Percentiles rank a stretch among this genome's conserved stretches.
phyloP scores from a whole-genome alignment of 2,113 vertebrate genomes.

The Nasalis larvatus region DNA sequence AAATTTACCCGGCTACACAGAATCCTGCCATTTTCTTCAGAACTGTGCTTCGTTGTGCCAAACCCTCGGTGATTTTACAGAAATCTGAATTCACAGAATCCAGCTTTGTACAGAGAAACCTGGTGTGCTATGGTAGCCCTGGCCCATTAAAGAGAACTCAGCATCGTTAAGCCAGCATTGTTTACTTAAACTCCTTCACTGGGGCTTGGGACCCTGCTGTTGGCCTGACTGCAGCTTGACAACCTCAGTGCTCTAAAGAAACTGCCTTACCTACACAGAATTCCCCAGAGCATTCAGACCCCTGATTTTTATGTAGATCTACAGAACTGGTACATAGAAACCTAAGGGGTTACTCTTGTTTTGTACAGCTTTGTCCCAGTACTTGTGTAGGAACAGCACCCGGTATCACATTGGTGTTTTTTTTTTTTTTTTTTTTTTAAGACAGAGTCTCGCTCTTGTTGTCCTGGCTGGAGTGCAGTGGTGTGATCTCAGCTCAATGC shows the following conservation, averaged over 20 bases:
- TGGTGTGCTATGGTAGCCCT: background rate
- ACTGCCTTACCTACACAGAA: background rate
- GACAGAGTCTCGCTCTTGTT: too few species aligned
- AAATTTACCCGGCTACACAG: background rate
- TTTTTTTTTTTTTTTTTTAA: background rate
- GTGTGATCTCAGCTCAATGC: too few species aligned
- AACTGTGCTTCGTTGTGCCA: background rate
- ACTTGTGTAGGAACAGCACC: background rate
- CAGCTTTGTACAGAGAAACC: background rate
- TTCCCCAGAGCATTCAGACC: background rate
- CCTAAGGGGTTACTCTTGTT: background rate
- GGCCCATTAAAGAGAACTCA: background rate
- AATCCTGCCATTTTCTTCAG: constrained; percentile 40
- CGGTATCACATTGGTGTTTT: background rate
- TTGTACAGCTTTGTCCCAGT: rapidly evolving
- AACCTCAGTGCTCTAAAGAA: background rate
- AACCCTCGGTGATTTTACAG: background rate
- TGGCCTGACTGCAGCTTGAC: background rate
- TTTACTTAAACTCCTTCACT: background rate
- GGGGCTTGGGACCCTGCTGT: background rate
- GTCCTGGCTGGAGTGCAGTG: too few species aligned
- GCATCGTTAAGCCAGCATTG: rapidly evolving
- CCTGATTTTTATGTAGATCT: background rate
- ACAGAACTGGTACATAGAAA: background rate
- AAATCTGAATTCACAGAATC: constrained; percentile 43